These are phyloP conservation scores for Oxygymnocypris stewartii DNA, from an alignment of 2,113 vertebrate genomes.

Conservation along the genomic window DNA sequence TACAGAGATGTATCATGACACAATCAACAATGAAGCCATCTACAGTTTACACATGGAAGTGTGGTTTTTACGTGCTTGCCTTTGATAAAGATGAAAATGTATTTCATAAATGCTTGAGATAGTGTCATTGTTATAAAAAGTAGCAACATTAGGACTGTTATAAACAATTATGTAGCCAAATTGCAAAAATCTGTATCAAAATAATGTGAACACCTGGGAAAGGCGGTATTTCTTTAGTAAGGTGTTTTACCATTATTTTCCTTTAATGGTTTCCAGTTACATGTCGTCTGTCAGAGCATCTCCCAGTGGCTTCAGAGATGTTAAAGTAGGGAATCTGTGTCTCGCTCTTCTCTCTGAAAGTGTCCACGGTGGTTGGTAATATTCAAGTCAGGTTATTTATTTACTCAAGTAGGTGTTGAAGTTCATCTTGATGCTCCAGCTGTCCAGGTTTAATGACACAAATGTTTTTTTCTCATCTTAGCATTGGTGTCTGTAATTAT, in stretches of 20 bases:
- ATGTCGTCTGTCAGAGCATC: background rate
- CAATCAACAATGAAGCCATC: background rate
- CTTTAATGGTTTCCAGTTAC: background rate
- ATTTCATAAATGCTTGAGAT: background rate
- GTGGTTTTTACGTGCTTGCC: background rate
- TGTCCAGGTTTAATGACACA: no score
- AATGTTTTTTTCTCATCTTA: no score
- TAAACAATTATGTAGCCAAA: background rate
- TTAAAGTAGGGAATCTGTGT: background rate
- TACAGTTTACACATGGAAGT: background rate
- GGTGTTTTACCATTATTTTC: background rate
- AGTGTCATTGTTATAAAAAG: background rate
- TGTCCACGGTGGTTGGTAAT: no score
- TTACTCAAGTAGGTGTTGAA: no score
- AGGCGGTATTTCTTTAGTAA: background rate
- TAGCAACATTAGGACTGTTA: background rate
- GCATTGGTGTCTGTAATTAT: no score
- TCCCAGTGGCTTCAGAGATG: background rate
- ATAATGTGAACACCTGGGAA: background rate
- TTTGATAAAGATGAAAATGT: background rate
- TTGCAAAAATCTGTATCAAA: background rate
- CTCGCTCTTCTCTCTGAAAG: background rate
- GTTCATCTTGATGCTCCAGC: no score
- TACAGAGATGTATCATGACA: background rate
- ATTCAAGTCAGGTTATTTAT: no score